phyloP scores from a whole-genome alignment of 2,888 invertebrate species.

The Drosophila melanosoma region DNA sequence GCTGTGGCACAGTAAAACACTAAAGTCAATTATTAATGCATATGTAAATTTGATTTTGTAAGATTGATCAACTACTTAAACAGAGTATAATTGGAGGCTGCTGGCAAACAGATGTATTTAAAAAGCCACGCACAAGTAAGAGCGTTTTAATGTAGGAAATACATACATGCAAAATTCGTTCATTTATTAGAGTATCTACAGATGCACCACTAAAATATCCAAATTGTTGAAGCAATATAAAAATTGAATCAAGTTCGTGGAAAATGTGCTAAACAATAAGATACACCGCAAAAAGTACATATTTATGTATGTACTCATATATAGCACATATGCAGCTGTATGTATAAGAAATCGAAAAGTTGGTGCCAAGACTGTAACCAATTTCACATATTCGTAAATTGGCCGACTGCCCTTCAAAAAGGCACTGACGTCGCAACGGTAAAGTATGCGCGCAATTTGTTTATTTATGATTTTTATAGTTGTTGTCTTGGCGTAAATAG shows the following conservation, averaged over 20 bases:
- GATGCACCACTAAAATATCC: slow-evolving; percentile 12
- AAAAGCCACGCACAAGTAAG: slow-evolving; percentile 53
- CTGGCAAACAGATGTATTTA: slow-evolving; percentile 2
- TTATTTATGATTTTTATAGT: slow-evolving; percentile 75
- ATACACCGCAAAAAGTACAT: slow-evolving; percentile 21
- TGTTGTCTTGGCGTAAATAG: slow-evolving; percentile 65
- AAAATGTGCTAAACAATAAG: slow-evolving; percentile 67
- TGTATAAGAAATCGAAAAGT: slow-evolving; percentile 28
- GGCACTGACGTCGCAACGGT: slow-evolving; percentile 31
- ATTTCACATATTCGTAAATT: slow-evolving; percentile 63
- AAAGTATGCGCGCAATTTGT: slow-evolving; percentile 78
- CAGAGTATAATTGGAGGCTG: slow-evolving; percentile 4
- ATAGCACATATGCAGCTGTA: slow-evolving; percentile 2
- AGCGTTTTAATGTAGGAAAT: slow-evolving; percentile 29
- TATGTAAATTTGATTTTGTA: slow-evolving; percentile 59
- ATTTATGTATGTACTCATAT: neutral
- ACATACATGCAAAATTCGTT: slow-evolving; percentile 35
- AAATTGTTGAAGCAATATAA: slow-evolving; percentile 50
- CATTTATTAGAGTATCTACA: slow-evolving; percentile 56
- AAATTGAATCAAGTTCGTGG: slow-evolving; percentile 57
- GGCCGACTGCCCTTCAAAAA: slow-evolving; percentile 65
- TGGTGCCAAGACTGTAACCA: slow-evolving; percentile 43
- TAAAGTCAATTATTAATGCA: slow-evolving; percentile 32
- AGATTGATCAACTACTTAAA: slow-evolving; percentile 64
- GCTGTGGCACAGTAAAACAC: slow-evolving; percentile 37